A percentile compares a stretch with the other conserved stretches of the same genome.
phyloP scores from a whole-genome alignment of 2,888 invertebrate genomes.

The Iphiclides podalirius region DNA sequence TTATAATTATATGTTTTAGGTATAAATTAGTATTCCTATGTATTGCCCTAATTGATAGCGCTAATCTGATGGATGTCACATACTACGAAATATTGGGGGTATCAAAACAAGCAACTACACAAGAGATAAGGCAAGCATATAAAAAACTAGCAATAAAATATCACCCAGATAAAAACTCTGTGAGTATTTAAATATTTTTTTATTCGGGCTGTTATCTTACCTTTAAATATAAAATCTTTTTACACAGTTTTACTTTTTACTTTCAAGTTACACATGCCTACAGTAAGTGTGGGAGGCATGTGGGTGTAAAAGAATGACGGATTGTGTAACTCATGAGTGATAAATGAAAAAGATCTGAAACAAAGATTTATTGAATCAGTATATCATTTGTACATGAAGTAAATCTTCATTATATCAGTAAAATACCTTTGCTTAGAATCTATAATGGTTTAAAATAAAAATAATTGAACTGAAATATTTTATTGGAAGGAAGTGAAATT shows the following conservation, averaged over 20 bases:
- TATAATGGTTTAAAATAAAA: too few relatives aligned
- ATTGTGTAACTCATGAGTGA: background rate
- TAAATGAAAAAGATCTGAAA: too few relatives aligned
- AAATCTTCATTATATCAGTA: too few relatives aligned
- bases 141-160: constrained; percentile 86
- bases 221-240: background rate
- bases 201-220: background rate
- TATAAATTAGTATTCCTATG: constrained; percentile 10
- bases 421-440: too few relatives aligned
- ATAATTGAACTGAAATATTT: too few relatives aligned
- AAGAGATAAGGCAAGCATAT: constrained; percentile 87
- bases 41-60: constrained; percentile 40
- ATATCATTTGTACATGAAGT: too few relatives aligned
- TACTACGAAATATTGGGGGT: constrained; percentile 85
- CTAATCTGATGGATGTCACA: constrained; percentile 52
- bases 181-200: constrained; percentile 46
- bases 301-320: constrained; percentile 24
- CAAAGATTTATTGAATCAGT: too few relatives aligned
- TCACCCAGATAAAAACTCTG: constrained; percentile 88
- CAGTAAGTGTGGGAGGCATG: constrained; percentile 23
- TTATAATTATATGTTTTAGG: constrained; percentile 6
- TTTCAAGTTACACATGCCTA: background rate
- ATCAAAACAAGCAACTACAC: constrained; percentile 82
- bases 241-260: background rate
- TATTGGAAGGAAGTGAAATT: too few relatives aligned